Conservation (phyloP, 2,797 vertebrate genomes). For the Gadopsis marmoratus region DNA sequence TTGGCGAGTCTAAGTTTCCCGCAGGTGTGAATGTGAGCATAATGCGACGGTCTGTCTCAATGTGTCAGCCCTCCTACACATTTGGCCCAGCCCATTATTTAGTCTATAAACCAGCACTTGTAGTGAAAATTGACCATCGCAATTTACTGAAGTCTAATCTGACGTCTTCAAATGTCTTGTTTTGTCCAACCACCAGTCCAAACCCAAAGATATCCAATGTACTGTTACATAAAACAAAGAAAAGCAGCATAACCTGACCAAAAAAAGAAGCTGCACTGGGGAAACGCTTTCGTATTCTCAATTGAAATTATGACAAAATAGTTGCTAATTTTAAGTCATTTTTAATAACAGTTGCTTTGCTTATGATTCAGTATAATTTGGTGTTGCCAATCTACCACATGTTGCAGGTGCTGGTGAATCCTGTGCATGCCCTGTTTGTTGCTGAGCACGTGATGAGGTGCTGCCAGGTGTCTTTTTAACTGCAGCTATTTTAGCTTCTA, state of each 20-base stretch:
- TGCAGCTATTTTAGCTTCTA: constrained; percentile 11
- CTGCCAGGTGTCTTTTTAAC: constrained; percentile 13
- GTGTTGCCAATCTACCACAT: background rate
- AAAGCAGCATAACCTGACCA: too few species aligned
- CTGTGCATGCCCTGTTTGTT: background rate
- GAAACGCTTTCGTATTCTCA: too few species aligned
- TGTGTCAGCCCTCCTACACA: too few species aligned
- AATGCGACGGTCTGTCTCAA: background rate
- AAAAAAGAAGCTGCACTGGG: too few species aligned
- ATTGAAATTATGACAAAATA: too few species aligned
- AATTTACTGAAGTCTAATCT: too few species aligned
- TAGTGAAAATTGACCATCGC: too few species aligned
- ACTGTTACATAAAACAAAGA: background rate
- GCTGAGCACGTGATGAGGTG: constrained; percentile 1
- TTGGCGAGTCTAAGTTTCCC: background rate
- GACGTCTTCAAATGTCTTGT: too few species aligned
- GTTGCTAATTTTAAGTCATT: too few species aligned
- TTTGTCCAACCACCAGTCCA: background rate
- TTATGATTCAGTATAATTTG: background rate
- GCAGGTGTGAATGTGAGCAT: background rate
- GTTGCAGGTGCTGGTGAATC: background rate
- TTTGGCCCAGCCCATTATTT: background rate
- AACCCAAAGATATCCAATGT: background rate
- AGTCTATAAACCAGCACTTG: too few species aligned
- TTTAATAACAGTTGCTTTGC: background rate